These are phyloP conservation scores for Limosa lapponica DNA, from an alignment of 2,797 vertebrate genomes.

Conservation along the genomic window DNA sequence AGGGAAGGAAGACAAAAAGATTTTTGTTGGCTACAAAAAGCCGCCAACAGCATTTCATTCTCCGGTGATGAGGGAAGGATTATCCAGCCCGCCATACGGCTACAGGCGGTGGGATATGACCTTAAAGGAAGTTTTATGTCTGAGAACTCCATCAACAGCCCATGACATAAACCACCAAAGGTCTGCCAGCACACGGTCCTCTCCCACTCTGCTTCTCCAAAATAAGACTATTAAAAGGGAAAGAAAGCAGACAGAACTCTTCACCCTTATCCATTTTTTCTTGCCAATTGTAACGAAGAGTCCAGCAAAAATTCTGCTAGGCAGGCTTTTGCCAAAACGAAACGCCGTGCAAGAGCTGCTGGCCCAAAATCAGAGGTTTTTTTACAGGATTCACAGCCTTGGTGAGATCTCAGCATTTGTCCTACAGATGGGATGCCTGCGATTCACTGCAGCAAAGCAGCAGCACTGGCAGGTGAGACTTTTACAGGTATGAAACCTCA, in stretches of 20 bases:
- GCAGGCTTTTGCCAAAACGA: not conserved
- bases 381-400: not conserved
- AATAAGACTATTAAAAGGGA: not conserved
- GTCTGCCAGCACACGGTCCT: not conserved
- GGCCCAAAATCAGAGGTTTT: not conserved
- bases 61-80: not conserved
- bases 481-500: not conserved
- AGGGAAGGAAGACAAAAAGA: not conserved
- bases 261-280: not conserved
- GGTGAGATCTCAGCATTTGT: not conserved
- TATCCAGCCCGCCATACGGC: not conserved
- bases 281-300: not conserved
- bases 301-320: not conserved
- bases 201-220: not conserved
- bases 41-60: not conserved
- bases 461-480: not conserved
- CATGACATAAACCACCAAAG: not conserved
- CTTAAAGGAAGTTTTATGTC: not conserved
- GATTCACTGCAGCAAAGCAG: not conserved
- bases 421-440: rapidly evolving
- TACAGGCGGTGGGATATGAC: not conserved
- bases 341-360: not conserved
- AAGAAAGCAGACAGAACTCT: not conserved
- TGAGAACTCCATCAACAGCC: not conserved
- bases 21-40: not conserved